A percentile compares a stretch with the other conserved stretches of the same genome.
phyloP scores from a whole-genome alignment of 2,797 vertebrate genomes.

The Leptoclinus maculatus region DNA sequence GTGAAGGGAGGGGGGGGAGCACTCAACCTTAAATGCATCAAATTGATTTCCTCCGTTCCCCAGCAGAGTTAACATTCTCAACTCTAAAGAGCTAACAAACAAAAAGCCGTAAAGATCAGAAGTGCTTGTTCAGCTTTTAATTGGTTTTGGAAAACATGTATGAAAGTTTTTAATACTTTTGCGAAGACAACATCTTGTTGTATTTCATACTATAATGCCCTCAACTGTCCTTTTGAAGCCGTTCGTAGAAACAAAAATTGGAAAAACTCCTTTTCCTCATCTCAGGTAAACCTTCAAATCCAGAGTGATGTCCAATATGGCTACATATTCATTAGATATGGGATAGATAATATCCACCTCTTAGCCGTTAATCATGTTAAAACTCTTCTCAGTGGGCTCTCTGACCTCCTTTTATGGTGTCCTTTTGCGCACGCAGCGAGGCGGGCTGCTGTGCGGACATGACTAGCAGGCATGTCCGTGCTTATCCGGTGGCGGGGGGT shows the following conservation, averaged over 20 bases:
- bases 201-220: not conserved
- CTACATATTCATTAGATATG: conserved; percentile 36
- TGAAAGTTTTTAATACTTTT: not conserved
- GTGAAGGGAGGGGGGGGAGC: conserved; percentile 9
- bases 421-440: conserved; percentile 42
- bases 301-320: not conserved
- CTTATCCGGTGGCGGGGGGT: conserved; percentile 66
- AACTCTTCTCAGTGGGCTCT: conserved; percentile 55
- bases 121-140: conserved; percentile 1
- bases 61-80: conserved; percentile 22
- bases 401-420: conserved; percentile 59
- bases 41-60: conserved; percentile 47
- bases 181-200: not conserved
- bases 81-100: conserved; percentile 26
- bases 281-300: not conserved
- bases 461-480: conserved; percentile 65
- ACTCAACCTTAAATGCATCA: conserved; percentile 55
- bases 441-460: conserved; percentile 61
- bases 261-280: not conserved
- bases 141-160: not conserved
- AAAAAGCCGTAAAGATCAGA: conserved; percentile 12
- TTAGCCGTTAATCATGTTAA: conserved; percentile 44
- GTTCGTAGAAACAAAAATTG: not conserved
- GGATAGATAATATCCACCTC: conserved; percentile 41
- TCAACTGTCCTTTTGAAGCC: not conserved